Conservation (phyloP, 2,113 vertebrate species). For the Naja naja region DNA sequence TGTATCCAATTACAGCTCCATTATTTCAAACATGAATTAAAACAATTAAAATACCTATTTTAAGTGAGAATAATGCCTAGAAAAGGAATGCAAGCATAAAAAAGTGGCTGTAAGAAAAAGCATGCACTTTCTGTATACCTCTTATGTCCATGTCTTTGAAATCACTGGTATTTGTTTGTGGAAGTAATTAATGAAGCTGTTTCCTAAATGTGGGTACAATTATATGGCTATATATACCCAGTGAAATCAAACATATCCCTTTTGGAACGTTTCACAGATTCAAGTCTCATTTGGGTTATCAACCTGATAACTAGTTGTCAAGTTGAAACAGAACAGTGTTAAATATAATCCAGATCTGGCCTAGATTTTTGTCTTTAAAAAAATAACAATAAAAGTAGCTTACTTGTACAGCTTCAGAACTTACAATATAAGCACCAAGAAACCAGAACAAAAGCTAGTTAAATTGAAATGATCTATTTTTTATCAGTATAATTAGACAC, state of each 20-base stretch:
- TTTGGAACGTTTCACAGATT: constrained; percentile 76
- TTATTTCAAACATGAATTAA: constrained; percentile 18
- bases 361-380: constrained; percentile 56
- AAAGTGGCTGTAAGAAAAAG: constrained; percentile 22
- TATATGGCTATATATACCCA: constrained; percentile 76
- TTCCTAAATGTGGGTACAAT: constrained; percentile 76
- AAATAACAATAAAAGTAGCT: constrained; percentile 22
- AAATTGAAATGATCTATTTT: constrained; percentile 9
- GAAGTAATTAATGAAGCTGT: constrained; percentile 73
- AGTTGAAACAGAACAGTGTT: constrained; percentile 72
- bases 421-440: constrained; percentile 20
- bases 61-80: constrained; percentile 36
- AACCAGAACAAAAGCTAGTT: constrained; percentile 18
- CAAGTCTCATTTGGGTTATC: constrained; percentile 66
- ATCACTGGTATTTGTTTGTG: constrained; percentile 58
- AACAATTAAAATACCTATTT: not conserved
- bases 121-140: constrained; percentile 20
- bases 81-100: constrained; percentile 49
- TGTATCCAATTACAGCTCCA: constrained; percentile 24
- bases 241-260: constrained; percentile 72
- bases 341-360: constrained; percentile 75
- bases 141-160: constrained; percentile 58
- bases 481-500: constrained; percentile 25
- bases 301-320: constrained; percentile 67
- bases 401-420: constrained; percentile 47